A percentile compares a stretch with the other conserved stretches of the same genome.
These are phyloP conservation scores for Dendrocincla fuliginosa DNA, from an alignment of 2,797 vertebrate species.

Conservation along the genomic window DNA sequence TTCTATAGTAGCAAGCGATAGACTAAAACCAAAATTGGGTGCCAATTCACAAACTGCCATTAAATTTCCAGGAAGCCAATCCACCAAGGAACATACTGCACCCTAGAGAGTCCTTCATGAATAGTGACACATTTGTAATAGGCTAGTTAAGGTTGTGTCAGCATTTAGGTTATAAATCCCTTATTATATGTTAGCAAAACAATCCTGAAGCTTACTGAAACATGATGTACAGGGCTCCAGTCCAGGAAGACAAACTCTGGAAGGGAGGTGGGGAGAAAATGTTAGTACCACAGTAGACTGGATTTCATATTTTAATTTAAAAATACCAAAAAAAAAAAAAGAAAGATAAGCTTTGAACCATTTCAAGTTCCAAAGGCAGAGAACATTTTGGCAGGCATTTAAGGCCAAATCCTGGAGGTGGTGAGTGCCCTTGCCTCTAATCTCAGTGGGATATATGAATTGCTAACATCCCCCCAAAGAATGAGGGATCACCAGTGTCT, in stretches of 20 bases:
- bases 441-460: not conserved
- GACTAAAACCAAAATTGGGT: not conserved
- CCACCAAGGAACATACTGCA: constrained; percentile 22
- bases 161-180: constrained; percentile 8
- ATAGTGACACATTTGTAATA: constrained; percentile 21
- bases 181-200: not conserved
- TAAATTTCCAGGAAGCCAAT: constrained; percentile 31
- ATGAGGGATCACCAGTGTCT: not conserved
- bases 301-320: not conserved
- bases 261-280: not conserved
- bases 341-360: not conserved
- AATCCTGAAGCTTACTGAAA: not conserved
- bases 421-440: not conserved
- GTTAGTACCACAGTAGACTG: not conserved
- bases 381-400: not conserved
- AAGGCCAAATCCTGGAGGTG: not conserved
- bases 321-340: not conserved
- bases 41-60: constrained; percentile 6
- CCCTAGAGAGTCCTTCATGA: constrained; percentile 36
- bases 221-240: not conserved
- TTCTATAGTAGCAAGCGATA: not conserved
- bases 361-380: not conserved
- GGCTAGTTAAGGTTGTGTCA: constrained; percentile 23
- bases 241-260: not conserved
- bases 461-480: not conserved